Base-by-base conservation (phyloP, 2,888 invertebrate species). In the Drosophila differens region DNA sequence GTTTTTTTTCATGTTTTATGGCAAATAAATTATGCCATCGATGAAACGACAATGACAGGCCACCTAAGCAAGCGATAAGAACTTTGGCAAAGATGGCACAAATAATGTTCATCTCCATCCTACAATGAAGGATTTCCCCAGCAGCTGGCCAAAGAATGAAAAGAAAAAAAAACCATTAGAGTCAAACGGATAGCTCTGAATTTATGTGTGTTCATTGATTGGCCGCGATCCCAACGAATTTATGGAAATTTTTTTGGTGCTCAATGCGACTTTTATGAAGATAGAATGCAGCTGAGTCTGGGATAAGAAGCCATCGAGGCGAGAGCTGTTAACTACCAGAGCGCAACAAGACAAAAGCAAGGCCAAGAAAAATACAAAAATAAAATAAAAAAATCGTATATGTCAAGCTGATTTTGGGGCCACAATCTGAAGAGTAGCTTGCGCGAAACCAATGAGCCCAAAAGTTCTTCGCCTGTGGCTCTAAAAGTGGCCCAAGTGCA, bases 151-250 rank as follows among this genome's bases (percentile, higher is more conserved):
- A 33, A 44, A 33, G n/a, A 25, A 30, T 25, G 39, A 47, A 39
- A 59, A 30, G 14, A 44, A 22, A 70, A 44, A 65, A 61, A 65
- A 47, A 60, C 54, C 66, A 63, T 47, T 47, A 25, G 47, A 47
- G 47, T 22, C 47, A 76, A 74, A 78, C 60, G 74, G 90, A 85
- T 74, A 74, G 84, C 81, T 67, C 66, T 73, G 69, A 84, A 90
- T 86, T 90, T 89, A 90, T 86, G 85, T 79, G 73, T 76, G 78
- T 74, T 82, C 89, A 89, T 87, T 87, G 91, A 90, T 87, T 89
- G 82, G 53, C 22, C 70, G 60, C 70, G 70, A 77, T 71, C 59
- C 76, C 74, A 70, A 55, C 62, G 74, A 90, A 84, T 90, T 86
- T 90, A 86, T 86, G 91, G 79, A 90, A 87, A 89, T 80, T 58